Evolutionary conservation across 2,888 invertebrate genomes (phyloP), one percentile per base, ranked within the genome.

Genomic region (Omphaloscelis lunosa): DNA sequence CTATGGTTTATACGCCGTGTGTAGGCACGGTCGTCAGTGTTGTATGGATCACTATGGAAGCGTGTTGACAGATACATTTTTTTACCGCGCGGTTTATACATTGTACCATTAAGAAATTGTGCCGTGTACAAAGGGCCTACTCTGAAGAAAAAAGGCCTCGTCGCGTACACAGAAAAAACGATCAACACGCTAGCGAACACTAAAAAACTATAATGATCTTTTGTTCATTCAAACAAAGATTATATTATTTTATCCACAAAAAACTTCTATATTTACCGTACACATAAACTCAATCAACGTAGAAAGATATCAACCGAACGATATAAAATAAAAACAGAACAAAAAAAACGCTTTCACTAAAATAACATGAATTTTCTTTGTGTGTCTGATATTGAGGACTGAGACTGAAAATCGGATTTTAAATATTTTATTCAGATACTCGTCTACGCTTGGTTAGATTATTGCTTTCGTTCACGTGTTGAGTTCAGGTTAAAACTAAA

Each of bases 331-430:
- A 76, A 63, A 70, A 71, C 9, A 72, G 39, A n/a, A 41, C 23
- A 72, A 71, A 71, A 71, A 72, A 66, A 23, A 65, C 27, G 51
- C 56, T 56, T 61, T 48, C 66, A 29, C 39, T 66, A 58, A 66
- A 77, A 75, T 17, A 72, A 56, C 27, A 51, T 34, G 29, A 61
- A 39, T 61, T 61, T 78, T 69, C 72, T 87, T 75, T 85, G 86
- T 77, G 67, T 56, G 12, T 69, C 59, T 85, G 29, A 87, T 78
- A 76, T 76, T 78, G 75, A 75, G 82, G 72, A 66, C 45, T 72
- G 75, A 58, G n/a, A 15, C 56, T 51, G 66, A 62, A 73, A 85
- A 85, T 81, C 73, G 62, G 58, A 74, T 73, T 87, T 71, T 27
- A 56, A 77, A 68, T 78, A 65, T 76, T 84, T 78, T 65, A 80